Evolutionary conservation across 2,888 invertebrate species (phyloP).

Genomic region (Dusona sp.): DNA sequence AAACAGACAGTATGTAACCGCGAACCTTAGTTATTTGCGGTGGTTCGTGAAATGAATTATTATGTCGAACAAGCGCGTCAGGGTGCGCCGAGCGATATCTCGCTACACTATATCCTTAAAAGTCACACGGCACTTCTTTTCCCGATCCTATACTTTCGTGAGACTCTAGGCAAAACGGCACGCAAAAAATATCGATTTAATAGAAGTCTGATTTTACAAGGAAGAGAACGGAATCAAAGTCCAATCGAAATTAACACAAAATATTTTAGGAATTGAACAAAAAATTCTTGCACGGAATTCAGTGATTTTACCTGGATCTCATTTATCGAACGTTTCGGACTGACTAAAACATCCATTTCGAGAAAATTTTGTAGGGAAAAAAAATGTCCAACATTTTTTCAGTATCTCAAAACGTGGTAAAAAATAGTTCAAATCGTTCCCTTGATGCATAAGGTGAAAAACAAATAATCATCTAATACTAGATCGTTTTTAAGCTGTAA

Average conservation of each 20-base stretch:
- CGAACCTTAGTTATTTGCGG: slow-evolving; percentile 52
- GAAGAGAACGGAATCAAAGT: background rate
- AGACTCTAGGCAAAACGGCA: background rate
- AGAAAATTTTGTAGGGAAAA: background rate
- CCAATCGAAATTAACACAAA: background rate
- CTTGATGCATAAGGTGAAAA: background rate
- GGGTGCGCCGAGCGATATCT: slow-evolving; percentile 67
- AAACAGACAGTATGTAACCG: slow-evolving; percentile 7
- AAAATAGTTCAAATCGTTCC: background rate
- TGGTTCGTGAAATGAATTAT: slow-evolving; percentile 71
- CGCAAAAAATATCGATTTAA: background rate
- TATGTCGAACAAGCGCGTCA: slow-evolving; percentile 63
- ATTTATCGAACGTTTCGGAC: background rate
- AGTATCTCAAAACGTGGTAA: background rate
- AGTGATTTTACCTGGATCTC: background rate
- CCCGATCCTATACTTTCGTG: background rate
- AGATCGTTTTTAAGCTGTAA: background rate
- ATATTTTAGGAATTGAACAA: background rate
- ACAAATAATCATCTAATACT: background rate
- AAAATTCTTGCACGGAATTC: background rate
- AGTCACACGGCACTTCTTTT: slow-evolving; percentile 54
- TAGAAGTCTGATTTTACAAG: background rate
- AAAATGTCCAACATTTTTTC: background rate
- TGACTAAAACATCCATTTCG: background rate
- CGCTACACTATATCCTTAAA: slow-evolving; percentile 15